Base-by-base conservation (phyloP, 2,797 vertebrate genomes). In the Lycodopsis pacificus region DNA sequence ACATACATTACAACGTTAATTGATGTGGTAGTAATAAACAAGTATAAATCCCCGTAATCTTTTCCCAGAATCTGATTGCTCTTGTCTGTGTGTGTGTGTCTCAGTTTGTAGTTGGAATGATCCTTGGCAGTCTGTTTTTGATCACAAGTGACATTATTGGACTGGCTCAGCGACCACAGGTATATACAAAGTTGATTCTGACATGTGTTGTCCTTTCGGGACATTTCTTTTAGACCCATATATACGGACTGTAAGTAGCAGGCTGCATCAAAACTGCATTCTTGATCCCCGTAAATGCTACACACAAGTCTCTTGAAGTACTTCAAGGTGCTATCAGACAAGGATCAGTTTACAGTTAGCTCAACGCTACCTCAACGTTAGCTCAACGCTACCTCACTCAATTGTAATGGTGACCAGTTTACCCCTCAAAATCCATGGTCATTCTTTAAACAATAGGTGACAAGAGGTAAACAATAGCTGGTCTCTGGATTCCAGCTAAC, bases 81-180 rank as follows among this genome's bases (percentile, higher is more conserved):
- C 10, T 22, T 48, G 6, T 6, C 38, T 65, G n/a, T 27, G 11
- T 71, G 5, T 76, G 17, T 79, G 34, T 89, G 8, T 82, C 27
- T 66, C 76, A 94, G 93, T 94, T 86, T 77, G 63, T 68, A 69
- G 80, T 88, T 19, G 89, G 79, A 58, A 89, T 90, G 73, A 87
- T 85, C 38, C 68, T 91, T 65, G 12, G 53, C 65, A 75, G 54
- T 44, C 63, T 93, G 30, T 51, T 54, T 32, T n/a, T 87, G 58
- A 40, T 81, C 25, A 34, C 0, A 0, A 0, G 0, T 19, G 44
- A 11, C 22, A 63, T 87, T 63, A 0, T 0, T 0, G 46, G 7
- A 42, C 34, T 79, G 65, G n/a, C 5, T 19, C 0, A 0, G 0
- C 15, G 2, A 13, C 32, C 74, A 15, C 0, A 40, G 86, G 91